Base-by-base conservation (phyloP, 2,797 vertebrate species). In the Sebastes nivosus region DNA sequence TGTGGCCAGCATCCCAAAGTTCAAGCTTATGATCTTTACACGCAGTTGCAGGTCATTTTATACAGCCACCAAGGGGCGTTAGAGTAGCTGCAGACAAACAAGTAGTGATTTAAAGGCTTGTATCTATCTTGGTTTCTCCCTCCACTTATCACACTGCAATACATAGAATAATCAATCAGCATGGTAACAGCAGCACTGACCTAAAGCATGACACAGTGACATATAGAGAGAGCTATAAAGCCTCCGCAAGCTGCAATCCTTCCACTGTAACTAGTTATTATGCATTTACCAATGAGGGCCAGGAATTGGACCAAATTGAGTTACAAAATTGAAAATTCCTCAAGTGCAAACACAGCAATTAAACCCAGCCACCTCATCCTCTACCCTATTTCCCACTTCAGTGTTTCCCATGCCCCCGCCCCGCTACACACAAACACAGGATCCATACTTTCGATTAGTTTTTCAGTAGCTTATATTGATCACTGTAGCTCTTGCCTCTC, bases 381-480 rank as follows among this genome's bases (percentile, higher is more conserved):
- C 30, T 52, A 60, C 2, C 42, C 8, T 59, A 75, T 79, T 75
- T 77, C 72, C 60, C 66, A 73, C 66, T 42, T 75, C 32, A 79
- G 13, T 69, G 55, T 83, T 70, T 88, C 69, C 69, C 60, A 61
- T 60, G 20, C 22, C 5, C 24, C 8, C 46, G 7, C 8, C 30
- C 22, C 4, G 6, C 4, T 6, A 67, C 55, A 38, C 66, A 18
- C 73, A 24, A 20, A 30, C 5, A 71, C 18, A 59, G 57, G 29
- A 79, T 18, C 88, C 42, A 92, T 87, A 77, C 13, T 29, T 85
- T 87, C 8, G 77, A 89, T 81, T 85, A 68, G 72, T 81, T 77
- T 57, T 78, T 89, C 82, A 80, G 69, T 67, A 69, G 79, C 68
- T 34, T 67, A 7, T 79, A 85, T 89, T 81, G 90, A 90, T 90